Evolutionary conservation across 1,140 invertebrate genomes (phyloP), one percentile per base, ranked within the genome.

Genomic region (Eueides isabella): DNA sequence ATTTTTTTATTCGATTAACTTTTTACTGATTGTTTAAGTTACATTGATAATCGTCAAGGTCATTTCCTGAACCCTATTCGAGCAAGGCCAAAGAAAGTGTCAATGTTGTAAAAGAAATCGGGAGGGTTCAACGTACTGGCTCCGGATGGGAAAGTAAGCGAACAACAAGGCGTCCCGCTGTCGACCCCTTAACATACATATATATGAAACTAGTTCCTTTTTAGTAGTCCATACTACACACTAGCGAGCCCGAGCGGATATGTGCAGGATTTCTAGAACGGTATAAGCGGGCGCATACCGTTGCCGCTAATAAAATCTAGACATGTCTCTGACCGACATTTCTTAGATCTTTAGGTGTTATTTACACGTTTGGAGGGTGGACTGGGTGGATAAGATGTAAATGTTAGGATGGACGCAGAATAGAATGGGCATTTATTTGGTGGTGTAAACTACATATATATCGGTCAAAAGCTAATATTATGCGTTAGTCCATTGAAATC

Each of bases 101-200:
- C 91, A 93, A 93, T 90, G 91, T 82, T 93, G 79, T 81, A 87
- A 83, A 89, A 91, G 91, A 91, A 92, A 93, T 92, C 90, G 83
- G 84, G 71, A 75, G 81, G 81, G 90, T 85, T 91, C 90, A 88
- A 86, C 74, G 88, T 75, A 82, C 89, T 79, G 78, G 67, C 80
- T 80, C 80, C 83, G 81, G 83, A 85, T 88, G 88, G 82, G 90
- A 93, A 92, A 92, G 91, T 92, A 90, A 85, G 84, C 88, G 80
- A 76, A 62, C 79, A 80, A 48, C 77, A 77, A 76, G 80, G 73
- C 74, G 23, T 80, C 76, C 72, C 79, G 81, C 76, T 71, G 65
- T 79, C 85, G 89, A 87, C 91, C 90, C 80, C 85, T 80, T 93
- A 86, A 91, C 91, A 92, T 83, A 92, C 86, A 91, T 93, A 81